These are phyloP conservation scores for Sterrhoptilus dennistouni DNA, from an alignment of 2,113 vertebrate genomes.

Conservation along the genomic window DNA sequence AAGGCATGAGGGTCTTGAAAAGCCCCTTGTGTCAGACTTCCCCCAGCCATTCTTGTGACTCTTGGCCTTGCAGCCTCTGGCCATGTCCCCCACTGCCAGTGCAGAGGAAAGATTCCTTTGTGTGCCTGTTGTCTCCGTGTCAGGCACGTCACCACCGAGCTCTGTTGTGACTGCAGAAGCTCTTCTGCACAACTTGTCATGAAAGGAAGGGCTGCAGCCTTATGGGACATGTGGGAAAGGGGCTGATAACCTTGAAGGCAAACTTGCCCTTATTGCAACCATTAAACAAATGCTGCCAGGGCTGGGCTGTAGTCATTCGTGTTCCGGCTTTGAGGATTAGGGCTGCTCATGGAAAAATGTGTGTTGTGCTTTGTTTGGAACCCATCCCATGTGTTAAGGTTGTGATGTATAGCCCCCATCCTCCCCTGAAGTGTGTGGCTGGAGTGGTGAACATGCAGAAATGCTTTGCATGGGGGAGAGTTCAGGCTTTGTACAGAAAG, in stretches of 20 bases:
- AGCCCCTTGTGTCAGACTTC: background rate
- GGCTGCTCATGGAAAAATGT: conserved; percentile 19
- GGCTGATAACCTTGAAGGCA: background rate
- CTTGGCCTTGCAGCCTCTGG: background rate
- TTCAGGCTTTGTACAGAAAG: background rate
- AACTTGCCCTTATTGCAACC: background rate
- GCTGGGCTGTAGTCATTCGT: background rate
- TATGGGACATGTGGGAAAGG: background rate
- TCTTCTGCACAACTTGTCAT: background rate
- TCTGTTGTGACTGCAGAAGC: background rate
- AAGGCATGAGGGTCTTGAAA: background rate
- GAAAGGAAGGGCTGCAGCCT: background rate
- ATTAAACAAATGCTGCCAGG: background rate
- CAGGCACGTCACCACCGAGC: background rate
- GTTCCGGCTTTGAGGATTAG: conserved; percentile 25
- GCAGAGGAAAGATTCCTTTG: background rate
- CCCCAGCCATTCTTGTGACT: rapidly evolving
- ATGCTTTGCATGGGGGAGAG: background rate
- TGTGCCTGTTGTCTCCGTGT: background rate
- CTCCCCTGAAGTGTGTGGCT: conserved; percentile 16
- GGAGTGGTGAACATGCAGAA: conserved; percentile 34
- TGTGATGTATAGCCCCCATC: conserved; percentile 35
- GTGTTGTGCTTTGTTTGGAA: conserved; percentile 44
- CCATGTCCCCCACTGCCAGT: background rate
- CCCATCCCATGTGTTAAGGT: background rate